Evolutionary conservation across 2,113 vertebrate genomes (phyloP).

Genomic region (Pterophyllum scalare): DNA sequence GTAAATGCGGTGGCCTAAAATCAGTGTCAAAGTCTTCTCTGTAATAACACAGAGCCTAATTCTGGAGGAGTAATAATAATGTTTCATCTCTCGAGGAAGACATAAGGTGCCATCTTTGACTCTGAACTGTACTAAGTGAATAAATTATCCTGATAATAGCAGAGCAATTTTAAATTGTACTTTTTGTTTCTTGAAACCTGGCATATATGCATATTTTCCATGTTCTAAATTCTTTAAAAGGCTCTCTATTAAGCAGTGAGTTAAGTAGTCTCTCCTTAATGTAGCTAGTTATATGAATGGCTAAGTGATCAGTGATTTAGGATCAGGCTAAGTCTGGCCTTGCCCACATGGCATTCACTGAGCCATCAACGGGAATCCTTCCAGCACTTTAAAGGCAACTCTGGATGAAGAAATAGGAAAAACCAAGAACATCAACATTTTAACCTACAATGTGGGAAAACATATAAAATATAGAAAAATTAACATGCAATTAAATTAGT

Average conservation of each 20-base stretch:
- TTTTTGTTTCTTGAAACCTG: conserved; percentile 2
- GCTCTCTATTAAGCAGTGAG: neutral
- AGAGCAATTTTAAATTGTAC: neutral
- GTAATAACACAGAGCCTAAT: conserved; percentile 3
- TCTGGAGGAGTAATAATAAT: neutral
- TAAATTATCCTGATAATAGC: neutral
- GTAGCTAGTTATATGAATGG: neutral
- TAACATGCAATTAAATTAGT: neutral
- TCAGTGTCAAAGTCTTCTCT: neutral
- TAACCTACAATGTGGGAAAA: neutral
- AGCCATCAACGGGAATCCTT: neutral
- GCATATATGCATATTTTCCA: neutral
- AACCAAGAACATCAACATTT: neutral
- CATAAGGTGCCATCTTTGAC: neutral
- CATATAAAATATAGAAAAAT: neutral
- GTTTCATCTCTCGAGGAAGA: neutral
- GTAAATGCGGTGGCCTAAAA: neutral
- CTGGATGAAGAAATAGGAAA: neutral
- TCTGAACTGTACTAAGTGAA: neutral
- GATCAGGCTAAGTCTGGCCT: neutral
- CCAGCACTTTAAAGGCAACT: neutral
- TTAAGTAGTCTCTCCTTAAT: neutral
- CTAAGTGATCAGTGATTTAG: neutral
- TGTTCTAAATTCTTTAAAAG: neutral
- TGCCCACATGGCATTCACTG: too few relatives aligned